Evolutionary conservation across 1,140 invertebrate genomes (phyloP).

Genomic region (Cylas formicarius): DNA sequence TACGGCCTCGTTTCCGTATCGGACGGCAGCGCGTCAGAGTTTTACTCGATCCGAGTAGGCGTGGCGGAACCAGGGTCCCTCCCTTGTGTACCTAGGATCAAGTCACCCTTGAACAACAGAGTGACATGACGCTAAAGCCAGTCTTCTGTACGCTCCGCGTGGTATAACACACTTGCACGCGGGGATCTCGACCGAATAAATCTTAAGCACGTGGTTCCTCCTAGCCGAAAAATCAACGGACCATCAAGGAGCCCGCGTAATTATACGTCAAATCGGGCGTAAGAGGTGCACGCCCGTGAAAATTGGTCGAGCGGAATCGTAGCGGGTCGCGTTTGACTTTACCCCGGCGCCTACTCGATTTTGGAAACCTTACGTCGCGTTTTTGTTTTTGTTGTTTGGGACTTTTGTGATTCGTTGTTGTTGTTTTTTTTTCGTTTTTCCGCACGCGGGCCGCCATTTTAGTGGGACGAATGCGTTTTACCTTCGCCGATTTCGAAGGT

Average conservation of each 20-base stretch:
- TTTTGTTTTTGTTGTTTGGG: conserved; percentile 22
- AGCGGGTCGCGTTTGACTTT: conserved; percentile 11
- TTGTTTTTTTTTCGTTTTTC: too few species aligned
- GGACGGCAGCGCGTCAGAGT: conserved; percentile 4
- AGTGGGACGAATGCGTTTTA: too few species aligned
- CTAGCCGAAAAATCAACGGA: conserved; percentile 24
- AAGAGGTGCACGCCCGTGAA: conserved; percentile 33
- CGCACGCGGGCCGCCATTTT: too few species aligned
- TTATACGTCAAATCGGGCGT: conserved; percentile 36
- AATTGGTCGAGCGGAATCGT: conserved; percentile 26
- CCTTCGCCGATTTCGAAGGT: too few species aligned
- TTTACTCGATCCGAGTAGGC: conserved; percentile 20
- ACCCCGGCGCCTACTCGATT: too few species aligned
- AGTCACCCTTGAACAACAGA: conserved; percentile 40
- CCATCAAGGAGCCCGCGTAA: conserved; percentile 30
- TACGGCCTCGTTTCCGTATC: not conserved
- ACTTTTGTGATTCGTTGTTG: too few species aligned
- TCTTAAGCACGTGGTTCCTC: conserved; percentile 31
- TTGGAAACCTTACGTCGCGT: too few species aligned
- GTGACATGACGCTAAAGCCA: conserved; percentile 39
- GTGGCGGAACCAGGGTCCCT: conserved; percentile 23
- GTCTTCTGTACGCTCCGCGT: conserved; percentile 39
- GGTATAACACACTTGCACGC: conserved; percentile 36
- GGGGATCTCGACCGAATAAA: conserved; percentile 22
- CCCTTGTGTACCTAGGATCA: conserved; percentile 35